Percentiles rank a stretch among this genome's conserved stretches.
These are phyloP conservation scores for Sebastes diploproa DNA, from an alignment of 2,797 vertebrate genomes.

Conservation along the genomic window DNA sequence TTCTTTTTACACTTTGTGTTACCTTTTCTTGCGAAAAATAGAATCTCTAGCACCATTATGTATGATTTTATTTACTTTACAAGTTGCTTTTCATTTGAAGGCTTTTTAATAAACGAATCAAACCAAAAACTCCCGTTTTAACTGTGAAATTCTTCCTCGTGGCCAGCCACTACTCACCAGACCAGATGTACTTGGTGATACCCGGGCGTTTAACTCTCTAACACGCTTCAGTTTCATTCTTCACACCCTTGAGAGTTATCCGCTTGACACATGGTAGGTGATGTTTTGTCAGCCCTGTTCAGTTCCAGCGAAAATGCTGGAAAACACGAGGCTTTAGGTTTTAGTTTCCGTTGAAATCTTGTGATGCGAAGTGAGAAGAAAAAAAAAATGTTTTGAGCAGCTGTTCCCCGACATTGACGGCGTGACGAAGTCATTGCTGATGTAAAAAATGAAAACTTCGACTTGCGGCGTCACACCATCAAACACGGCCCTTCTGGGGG, in stretches of 20 bases:
- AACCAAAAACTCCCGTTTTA: constrained; percentile 57
- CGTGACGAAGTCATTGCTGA: too few species aligned
- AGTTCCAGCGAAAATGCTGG: neutral
- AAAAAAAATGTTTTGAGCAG: neutral
- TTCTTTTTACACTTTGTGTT: constrained; percentile 63
- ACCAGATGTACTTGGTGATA: neutral
- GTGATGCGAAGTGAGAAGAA: neutral
- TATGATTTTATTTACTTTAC: constrained; percentile 76
- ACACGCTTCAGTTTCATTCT: neutral
- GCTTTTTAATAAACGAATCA: constrained; percentile 81
- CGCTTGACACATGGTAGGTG: constrained; percentile 33
- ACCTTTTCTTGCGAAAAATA: constrained; percentile 55
- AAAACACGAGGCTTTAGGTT: neutral
- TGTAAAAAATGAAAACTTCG: too few species aligned
- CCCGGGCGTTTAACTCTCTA: neutral
- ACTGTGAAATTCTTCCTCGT: constrained; percentile 68
- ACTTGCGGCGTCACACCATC: too few species aligned
- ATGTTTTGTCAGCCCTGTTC: neutral
- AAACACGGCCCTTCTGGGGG: too few species aligned
- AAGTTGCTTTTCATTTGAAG: constrained; percentile 71
- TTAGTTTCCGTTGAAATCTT: neutral
- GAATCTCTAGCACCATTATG: constrained; percentile 55
- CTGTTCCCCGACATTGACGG: neutral
- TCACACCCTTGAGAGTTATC: neutral
- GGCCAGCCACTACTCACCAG: neutral